Conservation (phyloP, 2,888 invertebrate genomes). For the Eristalis intricaria region DNA sequence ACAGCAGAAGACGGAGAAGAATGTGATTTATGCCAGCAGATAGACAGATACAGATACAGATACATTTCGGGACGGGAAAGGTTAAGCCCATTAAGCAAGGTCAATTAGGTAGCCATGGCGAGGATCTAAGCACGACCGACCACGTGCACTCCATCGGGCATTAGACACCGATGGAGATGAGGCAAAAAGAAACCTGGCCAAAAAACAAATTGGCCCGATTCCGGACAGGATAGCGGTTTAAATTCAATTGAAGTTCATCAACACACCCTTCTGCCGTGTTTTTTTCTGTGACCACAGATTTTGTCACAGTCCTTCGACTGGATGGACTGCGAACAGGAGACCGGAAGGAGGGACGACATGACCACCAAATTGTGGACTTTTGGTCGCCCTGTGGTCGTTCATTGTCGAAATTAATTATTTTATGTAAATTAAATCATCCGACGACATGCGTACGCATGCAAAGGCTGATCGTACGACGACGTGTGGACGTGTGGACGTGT, state of each 20-base stretch:
- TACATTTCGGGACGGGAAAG: conserved; percentile 8
- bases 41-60: conserved; percentile 1
- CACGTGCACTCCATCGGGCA: conserved; percentile 28
- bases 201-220: background rate
- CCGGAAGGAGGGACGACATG: conserved; percentile 1
- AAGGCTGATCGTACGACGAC: conserved; percentile 42
- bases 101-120: conserved; percentile 52
- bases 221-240: background rate
- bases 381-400: conserved; percentile 20
- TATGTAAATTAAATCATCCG: conserved; percentile 65
- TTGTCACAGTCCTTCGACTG: conserved; percentile 35
- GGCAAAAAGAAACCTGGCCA: background rate
- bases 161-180: conserved; percentile 10
- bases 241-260: conserved; percentile 67
- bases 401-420: conserved; percentile 61
- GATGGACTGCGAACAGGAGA: conserved; percentile 11
- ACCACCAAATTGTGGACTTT: conserved; percentile 46
- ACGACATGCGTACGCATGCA: conserved; percentile 12
- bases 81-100: conserved; percentile 47
- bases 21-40: conserved; percentile 40
- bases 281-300: conserved; percentile 35
- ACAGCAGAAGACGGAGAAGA: background rate
- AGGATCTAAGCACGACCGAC: conserved; percentile 20
- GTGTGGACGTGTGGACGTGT: conserved; percentile 16
- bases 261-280: conserved; percentile 14